Percentiles rank a stretch among this genome's conserved stretches.
These are phyloP conservation scores for Lophius americanus DNA, from an alignment of 2,797 vertebrate species.

Conservation along the genomic window DNA sequence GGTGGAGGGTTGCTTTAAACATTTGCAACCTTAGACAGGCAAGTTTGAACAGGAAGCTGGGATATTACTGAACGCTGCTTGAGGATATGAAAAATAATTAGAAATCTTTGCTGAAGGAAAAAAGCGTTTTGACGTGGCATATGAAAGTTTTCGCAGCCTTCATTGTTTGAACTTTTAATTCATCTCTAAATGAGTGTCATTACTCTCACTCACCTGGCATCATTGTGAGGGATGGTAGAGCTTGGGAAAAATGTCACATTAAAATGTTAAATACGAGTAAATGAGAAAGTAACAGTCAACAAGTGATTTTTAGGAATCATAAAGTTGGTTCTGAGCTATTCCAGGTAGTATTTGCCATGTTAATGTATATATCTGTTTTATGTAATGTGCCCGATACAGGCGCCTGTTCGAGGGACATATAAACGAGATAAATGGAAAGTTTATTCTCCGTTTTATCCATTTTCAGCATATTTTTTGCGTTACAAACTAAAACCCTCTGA, in stretches of 20 bases:
- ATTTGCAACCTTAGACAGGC: slow-evolving; percentile 73
- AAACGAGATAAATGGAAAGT: slow-evolving; percentile 80
- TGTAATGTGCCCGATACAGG: slow-evolving; percentile 75
- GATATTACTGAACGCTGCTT: slow-evolving; percentile 85
- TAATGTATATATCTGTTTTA: slow-evolving; percentile 74
- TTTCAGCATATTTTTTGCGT: slow-evolving; percentile 77
- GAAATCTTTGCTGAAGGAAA: slow-evolving; percentile 67
- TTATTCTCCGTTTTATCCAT: slow-evolving; percentile 76
- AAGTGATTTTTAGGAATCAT: slow-evolving; percentile 67
- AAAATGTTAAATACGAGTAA: slow-evolving; percentile 80
- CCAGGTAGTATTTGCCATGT: slow-evolving; percentile 62
- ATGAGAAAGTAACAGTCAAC: slow-evolving; percentile 78
- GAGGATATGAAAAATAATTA: slow-evolving; percentile 90
- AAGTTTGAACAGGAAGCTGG: slow-evolving; percentile 77
- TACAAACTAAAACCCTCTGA: slow-evolving; percentile 75
- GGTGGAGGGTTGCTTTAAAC: slow-evolving; percentile 63
- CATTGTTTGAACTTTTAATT: slow-evolving; percentile 85
- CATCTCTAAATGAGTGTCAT: slow-evolving; percentile 81
- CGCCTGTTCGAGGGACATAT: slow-evolving; percentile 78
- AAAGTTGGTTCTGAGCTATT: slow-evolving; percentile 57
- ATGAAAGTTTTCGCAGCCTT: slow-evolving; percentile 81
- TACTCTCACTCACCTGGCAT: slow-evolving; percentile 78
- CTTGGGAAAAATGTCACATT: slow-evolving; percentile 72
- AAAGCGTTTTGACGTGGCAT: slow-evolving; percentile 78
- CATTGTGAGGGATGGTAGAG: slow-evolving; percentile 66